Evolutionary conservation across 1,140 invertebrate species (phyloP).

Genomic region (Hormaphis cornu): DNA sequence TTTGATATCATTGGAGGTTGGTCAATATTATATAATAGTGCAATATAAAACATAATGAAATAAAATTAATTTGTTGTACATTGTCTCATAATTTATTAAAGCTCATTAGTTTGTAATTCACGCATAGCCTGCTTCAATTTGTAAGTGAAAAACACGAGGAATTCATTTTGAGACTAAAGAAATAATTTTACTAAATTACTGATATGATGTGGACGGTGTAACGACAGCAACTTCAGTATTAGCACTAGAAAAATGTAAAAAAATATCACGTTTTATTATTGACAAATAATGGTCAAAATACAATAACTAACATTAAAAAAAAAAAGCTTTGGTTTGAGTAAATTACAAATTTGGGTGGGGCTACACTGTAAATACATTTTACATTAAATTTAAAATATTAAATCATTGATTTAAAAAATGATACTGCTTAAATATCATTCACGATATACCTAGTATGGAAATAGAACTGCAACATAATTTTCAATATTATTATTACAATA

Average conservation of each 20-base stretch:
- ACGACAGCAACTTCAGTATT: neutral
- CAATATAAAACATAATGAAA: neutral
- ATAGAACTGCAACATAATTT: too few relatives aligned
- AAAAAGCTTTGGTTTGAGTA: too few relatives aligned
- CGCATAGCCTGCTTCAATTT: constrained; percentile 1
- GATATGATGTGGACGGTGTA: constrained; percentile 5
- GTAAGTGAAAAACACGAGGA: neutral
- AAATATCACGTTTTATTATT: neutral
- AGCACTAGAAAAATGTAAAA: neutral
- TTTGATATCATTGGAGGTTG: neutral
- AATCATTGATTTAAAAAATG: too few relatives aligned
- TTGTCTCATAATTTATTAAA: constrained; percentile 9
- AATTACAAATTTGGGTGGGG: too few relatives aligned
- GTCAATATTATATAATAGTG: neutral
- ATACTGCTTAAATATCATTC: too few relatives aligned
- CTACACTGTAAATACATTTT: too few relatives aligned
- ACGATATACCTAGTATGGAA: too few relatives aligned
- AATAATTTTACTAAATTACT: constrained; percentile 5
- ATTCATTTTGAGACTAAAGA: neutral
- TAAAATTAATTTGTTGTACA: neutral
- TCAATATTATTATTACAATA: too few relatives aligned
- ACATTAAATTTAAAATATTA: too few relatives aligned
- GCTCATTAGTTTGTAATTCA: constrained; percentile 13
- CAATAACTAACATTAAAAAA: too few relatives aligned
- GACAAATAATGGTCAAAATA: too few relatives aligned